These are phyloP conservation scores for Thaumatotibia leucotreta DNA, from an alignment of 1,140 invertebrate genomes.

Conservation along the genomic window DNA sequence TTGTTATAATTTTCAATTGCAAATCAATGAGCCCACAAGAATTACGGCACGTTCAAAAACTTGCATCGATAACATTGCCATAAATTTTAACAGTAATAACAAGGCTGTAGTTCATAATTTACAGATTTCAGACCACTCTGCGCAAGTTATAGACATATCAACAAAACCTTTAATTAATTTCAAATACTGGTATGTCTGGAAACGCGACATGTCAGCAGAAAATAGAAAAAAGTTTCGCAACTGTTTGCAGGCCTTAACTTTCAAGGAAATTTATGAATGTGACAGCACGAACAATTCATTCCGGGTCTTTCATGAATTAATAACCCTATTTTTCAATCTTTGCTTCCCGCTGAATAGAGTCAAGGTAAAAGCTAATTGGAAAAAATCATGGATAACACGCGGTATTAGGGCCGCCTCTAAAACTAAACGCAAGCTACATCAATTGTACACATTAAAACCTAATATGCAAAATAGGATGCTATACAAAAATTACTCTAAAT, in stretches of 20 bases:
- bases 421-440: neutral
- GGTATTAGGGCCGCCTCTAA: neutral
- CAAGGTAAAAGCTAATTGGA: neutral
- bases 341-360: neutral
- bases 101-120: neutral
- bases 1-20: neutral
- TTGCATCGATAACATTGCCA: neutral
- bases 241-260: too few species aligned
- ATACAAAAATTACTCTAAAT: too few species aligned
- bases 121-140: neutral
- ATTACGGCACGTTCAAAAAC: neutral
- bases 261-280: too few species aligned
- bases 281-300: too few species aligned
- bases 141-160: neutral
- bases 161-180: too few species aligned
- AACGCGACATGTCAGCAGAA: neutral
- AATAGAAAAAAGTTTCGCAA: too few species aligned
- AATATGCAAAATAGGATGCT: slow-evolving; percentile 10
- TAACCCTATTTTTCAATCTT: too few species aligned
- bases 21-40: neutral
- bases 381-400: neutral
- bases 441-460: neutral
- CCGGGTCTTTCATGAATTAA: too few species aligned
- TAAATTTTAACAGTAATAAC: neutral
- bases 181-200: neutral